phyloP scores from a whole-genome alignment of 2,888 invertebrate genomes.

The Phalera bucephala region DNA sequence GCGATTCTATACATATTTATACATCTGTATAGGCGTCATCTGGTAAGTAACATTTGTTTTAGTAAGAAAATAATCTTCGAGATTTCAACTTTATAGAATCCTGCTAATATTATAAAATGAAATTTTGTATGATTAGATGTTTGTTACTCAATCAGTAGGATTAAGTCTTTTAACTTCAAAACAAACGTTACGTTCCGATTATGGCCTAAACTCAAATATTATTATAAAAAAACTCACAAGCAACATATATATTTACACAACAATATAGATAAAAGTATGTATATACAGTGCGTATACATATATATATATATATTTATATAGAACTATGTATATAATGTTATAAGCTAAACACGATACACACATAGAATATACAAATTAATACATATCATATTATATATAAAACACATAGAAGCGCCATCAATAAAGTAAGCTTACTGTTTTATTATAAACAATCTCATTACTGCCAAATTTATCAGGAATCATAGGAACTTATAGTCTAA shows the following conservation, averaged over 20 bases:
- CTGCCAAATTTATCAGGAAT: too few relatives aligned
- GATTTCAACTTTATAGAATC: too few relatives aligned
- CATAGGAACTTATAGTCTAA: too few relatives aligned
- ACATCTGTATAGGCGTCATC: constrained; percentile 15
- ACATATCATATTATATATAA: constrained; percentile 25
- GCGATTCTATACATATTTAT: constrained; percentile 19
- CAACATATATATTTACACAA: constrained; percentile 12
- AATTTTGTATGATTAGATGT: too few relatives aligned
- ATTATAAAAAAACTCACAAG: constrained; percentile 4
- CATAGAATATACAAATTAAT: constrained; percentile 18
- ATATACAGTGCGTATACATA: constrained; percentile 14
- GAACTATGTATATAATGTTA: constrained; percentile 29
- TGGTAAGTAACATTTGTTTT: too few relatives aligned
- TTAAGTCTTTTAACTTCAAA: too few relatives aligned
- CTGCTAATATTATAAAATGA: too few relatives aligned
- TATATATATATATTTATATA: constrained; percentile 39
- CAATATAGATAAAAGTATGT: constrained; percentile 23
- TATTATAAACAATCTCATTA: too few relatives aligned
- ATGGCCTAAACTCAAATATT: neutral
- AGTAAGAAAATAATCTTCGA: too few relatives aligned
- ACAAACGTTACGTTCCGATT: neutral
- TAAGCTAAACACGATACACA: constrained; percentile 21
- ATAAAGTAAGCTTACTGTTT: constrained; percentile 43
- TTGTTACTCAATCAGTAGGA: too few relatives aligned
- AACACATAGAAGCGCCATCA: constrained; percentile 53